A percentile compares a stretch with the other conserved stretches of the same genome.
These are phyloP conservation scores for Panthera leo DNA, from an alignment of 2,113 vertebrate genomes.

Conservation along the genomic window DNA sequence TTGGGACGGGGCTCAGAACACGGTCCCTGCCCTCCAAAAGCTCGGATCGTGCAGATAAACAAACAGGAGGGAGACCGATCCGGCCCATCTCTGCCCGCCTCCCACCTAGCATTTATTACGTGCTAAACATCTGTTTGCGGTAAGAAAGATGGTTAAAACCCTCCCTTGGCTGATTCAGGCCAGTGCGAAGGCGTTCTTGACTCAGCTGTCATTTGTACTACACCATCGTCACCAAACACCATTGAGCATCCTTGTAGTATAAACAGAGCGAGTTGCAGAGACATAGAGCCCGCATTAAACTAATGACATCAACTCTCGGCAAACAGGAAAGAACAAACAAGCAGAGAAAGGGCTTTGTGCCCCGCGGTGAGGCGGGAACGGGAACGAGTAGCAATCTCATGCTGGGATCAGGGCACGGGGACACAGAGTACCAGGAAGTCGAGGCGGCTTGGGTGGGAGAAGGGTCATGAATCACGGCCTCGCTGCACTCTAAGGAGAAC, in stretches of 20 bases:
- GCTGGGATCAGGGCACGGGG: background rate
- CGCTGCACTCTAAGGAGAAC: background rate
- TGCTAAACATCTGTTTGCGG: background rate
- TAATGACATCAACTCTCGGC: conserved; percentile 27
- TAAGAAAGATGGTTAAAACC: background rate
- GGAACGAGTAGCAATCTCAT: fast-evolving
- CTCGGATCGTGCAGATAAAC: background rate
- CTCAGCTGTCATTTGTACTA: background rate
- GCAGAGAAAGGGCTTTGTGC: background rate
- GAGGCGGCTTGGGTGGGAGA: background rate
- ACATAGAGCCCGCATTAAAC: background rate
- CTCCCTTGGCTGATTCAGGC: background rate
- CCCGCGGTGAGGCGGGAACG: fast-evolving
- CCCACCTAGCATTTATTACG: background rate
- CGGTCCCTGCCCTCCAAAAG: background rate
- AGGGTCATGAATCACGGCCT: background rate
- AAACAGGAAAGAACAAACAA: conserved; percentile 49
- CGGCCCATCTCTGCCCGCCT: background rate
- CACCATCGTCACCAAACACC: background rate
- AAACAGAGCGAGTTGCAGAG: background rate
- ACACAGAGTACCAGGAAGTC: background rate
- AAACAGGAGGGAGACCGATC: background rate
- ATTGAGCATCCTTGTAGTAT: background rate
- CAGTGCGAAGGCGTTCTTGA: background rate
- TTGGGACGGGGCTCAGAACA: background rate